Evolutionary conservation across 2,797 vertebrate species (phyloP).

Genomic region (Rhodeus uyekii): DNA sequence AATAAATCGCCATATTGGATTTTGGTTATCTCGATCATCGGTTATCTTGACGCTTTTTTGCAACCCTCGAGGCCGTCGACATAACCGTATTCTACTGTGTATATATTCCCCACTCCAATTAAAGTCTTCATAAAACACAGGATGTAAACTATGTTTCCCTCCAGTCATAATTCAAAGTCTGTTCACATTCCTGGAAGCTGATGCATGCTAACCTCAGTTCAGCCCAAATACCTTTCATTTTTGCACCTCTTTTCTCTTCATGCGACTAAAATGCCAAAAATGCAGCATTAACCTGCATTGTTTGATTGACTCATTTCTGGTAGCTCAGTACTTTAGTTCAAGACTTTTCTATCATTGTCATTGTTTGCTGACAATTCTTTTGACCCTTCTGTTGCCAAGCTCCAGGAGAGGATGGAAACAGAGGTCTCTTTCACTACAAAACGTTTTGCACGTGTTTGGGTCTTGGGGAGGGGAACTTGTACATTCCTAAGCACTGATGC

Average conservation of each 20-base stretch:
- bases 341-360: conserved; percentile 53
- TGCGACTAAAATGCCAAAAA: background rate
- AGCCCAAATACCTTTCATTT: background rate
- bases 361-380: conserved; percentile 62
- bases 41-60: too few species aligned
- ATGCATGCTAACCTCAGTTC: background rate
- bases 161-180: background rate
- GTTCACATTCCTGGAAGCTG: conserved; percentile 24
- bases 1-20: too few species aligned
- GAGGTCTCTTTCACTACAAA: conserved; percentile 65
- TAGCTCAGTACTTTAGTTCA: conserved; percentile 11
- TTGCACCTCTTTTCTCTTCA: background rate
- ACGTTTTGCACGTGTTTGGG: conserved; percentile 62
- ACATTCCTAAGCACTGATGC: conserved; percentile 65
- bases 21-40: too few species aligned
- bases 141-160: background rate
- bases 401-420: conserved; percentile 62
- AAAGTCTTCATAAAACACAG: too few species aligned
- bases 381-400: conserved; percentile 62
- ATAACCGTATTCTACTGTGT: too few species aligned
- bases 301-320: background rate
- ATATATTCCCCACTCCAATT: too few species aligned
- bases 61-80: too few species aligned
- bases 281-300: background rate
- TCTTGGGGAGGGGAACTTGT: conserved; percentile 46